These are phyloP conservation scores for Aurelia aurita DNA, from an alignment of 30 jellyfish, hydroid and myxozoan genomes.

Conservation along the genomic window DNA sequence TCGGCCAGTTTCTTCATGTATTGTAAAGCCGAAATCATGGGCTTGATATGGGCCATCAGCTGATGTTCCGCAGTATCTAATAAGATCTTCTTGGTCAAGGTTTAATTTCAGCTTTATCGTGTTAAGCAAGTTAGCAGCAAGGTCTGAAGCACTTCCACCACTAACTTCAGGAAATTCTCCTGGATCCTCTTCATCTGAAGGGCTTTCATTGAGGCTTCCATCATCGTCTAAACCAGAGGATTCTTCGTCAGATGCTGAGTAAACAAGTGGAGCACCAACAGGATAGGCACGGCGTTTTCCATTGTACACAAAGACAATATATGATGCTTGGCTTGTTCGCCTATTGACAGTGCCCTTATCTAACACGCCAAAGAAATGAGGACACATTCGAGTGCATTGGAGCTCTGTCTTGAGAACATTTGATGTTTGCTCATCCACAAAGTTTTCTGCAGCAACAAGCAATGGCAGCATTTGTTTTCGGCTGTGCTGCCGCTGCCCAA, in stretches of 20 bases:
- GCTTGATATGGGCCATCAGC: conserved; percentile 37
- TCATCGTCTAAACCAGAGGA: neutral
- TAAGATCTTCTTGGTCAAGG: conserved; percentile 31
- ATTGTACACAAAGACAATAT: conserved; percentile 18
- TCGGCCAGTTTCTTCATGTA: conserved; percentile 27
- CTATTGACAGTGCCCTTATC: conserved; percentile 41
- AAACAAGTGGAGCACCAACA: no score
- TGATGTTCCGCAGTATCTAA: conserved; percentile 19
- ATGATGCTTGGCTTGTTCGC: conserved; percentile 40
- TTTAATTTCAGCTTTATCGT: conserved; percentile 22
- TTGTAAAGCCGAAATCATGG: neutral
- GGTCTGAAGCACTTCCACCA: conserved; percentile 33
- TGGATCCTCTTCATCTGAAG: neutral
- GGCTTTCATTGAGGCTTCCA: neutral
- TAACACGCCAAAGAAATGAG: conserved; percentile 31
- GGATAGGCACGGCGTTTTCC: conserved; percentile 47
- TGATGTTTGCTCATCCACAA: conserved; percentile 2
- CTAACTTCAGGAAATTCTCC: conserved; percentile 6
- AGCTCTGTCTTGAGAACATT: conserved; percentile 6
- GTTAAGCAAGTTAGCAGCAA: conserved; percentile 20
- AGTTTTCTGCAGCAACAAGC: conserved; percentile 42
- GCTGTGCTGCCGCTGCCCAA: conserved; percentile 36
- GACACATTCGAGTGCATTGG: conserved; percentile 13
- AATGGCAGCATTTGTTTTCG: conserved; percentile 40
- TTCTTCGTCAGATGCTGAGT: conserved; percentile 17